Evolutionary conservation across 35 echinoderm and acorn worm genomes (phyloP).

Genomic region (Lytechinus variegatus): DNA sequence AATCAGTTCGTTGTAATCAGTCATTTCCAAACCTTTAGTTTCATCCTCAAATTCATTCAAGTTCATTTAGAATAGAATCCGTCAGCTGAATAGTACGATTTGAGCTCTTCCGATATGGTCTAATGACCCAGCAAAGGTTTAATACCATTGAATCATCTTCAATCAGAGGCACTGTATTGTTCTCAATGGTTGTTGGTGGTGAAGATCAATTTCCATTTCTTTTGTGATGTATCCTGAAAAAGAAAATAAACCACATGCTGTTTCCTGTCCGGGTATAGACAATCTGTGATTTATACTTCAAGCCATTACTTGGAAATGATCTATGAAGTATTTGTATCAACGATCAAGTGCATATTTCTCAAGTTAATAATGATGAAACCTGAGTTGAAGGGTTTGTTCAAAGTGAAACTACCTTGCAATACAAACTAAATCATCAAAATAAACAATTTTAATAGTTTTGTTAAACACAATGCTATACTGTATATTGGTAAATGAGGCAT

Average conservation of each 20-base stretch:
- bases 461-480: no score
- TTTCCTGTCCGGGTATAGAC: neutral
- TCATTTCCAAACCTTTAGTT: no score
- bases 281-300: neutral
- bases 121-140: neutral
- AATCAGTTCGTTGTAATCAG: no score
- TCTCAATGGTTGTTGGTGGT: neutral
- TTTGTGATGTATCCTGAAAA: neutral
- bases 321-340: neutral
- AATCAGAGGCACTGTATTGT: neutral
- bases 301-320: neutral
- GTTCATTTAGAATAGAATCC: neutral
- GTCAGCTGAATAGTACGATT: neutral
- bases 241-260: neutral
- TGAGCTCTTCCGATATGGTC: neutral
- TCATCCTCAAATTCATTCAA: no score
- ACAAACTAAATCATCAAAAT: neutral
- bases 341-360: neutral
- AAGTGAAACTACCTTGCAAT: slow-evolving; percentile 10
- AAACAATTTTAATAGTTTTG: neutral
- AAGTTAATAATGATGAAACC: neutral
- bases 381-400: neutral
- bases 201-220: neutral
- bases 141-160: neutral
- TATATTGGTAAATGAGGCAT: no score